Conservation (phyloP, 2,888 invertebrate species). For the Ichneumoninae sp. region DNA sequence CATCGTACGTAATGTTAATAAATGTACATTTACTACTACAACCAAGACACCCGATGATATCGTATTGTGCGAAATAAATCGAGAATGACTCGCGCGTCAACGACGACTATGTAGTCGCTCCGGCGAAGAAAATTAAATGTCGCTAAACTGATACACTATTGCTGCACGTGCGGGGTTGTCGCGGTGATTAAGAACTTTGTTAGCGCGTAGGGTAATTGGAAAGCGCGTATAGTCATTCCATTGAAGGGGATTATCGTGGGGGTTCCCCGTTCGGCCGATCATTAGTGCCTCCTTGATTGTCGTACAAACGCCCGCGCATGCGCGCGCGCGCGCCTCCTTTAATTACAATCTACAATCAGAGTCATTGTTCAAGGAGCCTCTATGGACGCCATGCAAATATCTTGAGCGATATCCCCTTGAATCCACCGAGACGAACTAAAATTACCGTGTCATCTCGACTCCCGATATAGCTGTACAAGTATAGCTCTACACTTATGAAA, state of each 20-base stretch:
- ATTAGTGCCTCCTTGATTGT: conserved; percentile 60
- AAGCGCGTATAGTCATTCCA: conserved; percentile 28
- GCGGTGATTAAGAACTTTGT: conserved; percentile 58
- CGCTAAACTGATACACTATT: neutral
- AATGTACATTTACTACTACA: neutral
- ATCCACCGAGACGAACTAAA: conserved; percentile 41
- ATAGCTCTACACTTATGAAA: neutral
- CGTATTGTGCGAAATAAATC: conserved; percentile 36
- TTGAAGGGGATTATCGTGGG: conserved; percentile 23
- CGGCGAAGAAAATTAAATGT: neutral
- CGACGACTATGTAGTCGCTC: neutral
- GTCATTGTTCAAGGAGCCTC: conserved; percentile 66
- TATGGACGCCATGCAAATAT: conserved; percentile 45
- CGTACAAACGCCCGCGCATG: conserved; percentile 31
- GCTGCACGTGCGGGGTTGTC: conserved; percentile 41
- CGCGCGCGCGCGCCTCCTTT: conserved; percentile 58
- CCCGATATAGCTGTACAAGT: neutral
- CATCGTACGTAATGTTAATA: too few relatives aligned
- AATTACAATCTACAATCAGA: conserved; percentile 73
- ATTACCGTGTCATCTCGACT: conserved; percentile 28
- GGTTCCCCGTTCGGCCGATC: conserved; percentile 47
- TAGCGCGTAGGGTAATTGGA: conserved; percentile 58
- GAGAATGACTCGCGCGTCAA: conserved; percentile 26
- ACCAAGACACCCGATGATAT: conserved; percentile 1
- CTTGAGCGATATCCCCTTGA: conserved; percentile 24